Base-by-base conservation (phyloP, 2,113 vertebrate species). In the Pavo muticus region DNA sequence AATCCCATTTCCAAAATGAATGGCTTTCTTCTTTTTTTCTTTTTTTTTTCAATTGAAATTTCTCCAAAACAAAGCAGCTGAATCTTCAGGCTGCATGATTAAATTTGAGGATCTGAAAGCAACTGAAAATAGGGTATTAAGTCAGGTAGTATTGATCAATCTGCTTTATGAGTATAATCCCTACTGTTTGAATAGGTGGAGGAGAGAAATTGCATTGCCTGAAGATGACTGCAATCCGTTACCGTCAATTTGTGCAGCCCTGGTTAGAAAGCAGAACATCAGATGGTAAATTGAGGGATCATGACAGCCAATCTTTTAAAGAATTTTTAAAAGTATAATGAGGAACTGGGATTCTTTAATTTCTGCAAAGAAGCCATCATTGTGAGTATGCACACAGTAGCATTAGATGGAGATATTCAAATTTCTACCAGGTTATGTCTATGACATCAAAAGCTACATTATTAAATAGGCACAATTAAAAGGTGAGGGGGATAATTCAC, bases 151-250 rank as follows among this genome's bases (percentile, higher is more conserved):
- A 88, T 48, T 78, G 75, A 93, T 77, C 59, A 64, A 90, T 71
- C 68, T 81, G 52, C 65, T 65, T 78, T 12, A 78, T 37, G 76
- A 84, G 32, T 39, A 73, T 77, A 96, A 95, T 88, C 85, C 61
- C 65, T 29, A 8, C 27, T 35, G 60, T 72, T 77, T 88, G 68
- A 81, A 44, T 30, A 84, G 65, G 60, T 71, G 61, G 15, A 89
- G 67, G 69, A 85, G 71, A 86, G 48, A 73, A 90, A 75, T 56
- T 32, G 5, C 35, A 44, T 30, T 4, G 42, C 45, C 78, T 74
- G 60, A 65, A 94, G n/a, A 54, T 30, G 24, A 39, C 29, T 91
- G 29, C 27, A 91, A 90, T 64, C 57, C 52, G 42, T 3, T 77
- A 68, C 35, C 25, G 54, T 57, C 42, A 20, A 86, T 82, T 91